These are phyloP conservation scores for Heliconius sara DNA, from an alignment of 2,888 invertebrate species.

Conservation along the genomic window DNA sequence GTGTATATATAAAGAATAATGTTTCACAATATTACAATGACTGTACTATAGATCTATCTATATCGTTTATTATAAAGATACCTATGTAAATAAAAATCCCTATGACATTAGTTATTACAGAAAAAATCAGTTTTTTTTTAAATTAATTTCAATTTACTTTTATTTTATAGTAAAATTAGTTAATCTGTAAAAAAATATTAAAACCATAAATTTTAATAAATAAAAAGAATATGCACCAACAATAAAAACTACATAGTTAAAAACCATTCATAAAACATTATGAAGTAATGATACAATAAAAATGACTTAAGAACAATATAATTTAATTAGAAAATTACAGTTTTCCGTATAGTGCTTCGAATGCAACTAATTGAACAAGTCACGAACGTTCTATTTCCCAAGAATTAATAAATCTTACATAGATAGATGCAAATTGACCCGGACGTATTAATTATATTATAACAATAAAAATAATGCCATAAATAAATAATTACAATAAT, in stretches of 20 bases:
- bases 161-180: too few species aligned
- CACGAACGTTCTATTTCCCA: slow-evolving; percentile 34
- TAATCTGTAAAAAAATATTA: too few species aligned
- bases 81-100: too few species aligned
- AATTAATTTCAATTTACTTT: too few species aligned
- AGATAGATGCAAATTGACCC: slow-evolving; percentile 36
- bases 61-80: too few species aligned
- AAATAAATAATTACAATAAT: neutral
- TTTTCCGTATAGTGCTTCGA: slow-evolving; percentile 17
- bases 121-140: too few species aligned
- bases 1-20: too few species aligned
- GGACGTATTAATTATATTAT: slow-evolving; percentile 29
- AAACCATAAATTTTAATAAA: too few species aligned
- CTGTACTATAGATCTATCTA: too few species aligned
- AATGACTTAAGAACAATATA: neutral
- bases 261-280: neutral
- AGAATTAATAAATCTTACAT: slow-evolving; percentile 34
- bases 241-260: neutral
- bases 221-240: too few species aligned
- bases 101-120: too few species aligned
- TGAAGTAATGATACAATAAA: slow-evolving; percentile 20
- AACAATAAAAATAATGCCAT: neutral
- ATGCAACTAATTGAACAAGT: slow-evolving; percentile 30
- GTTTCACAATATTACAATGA: too few species aligned
- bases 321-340: slow-evolving; percentile 16